Percentiles rank a stretch among this genome's conserved stretches.
Evolutionary conservation across 2,888 invertebrate species (phyloP).

Genomic region (Priocnemis perturbator): DNA sequence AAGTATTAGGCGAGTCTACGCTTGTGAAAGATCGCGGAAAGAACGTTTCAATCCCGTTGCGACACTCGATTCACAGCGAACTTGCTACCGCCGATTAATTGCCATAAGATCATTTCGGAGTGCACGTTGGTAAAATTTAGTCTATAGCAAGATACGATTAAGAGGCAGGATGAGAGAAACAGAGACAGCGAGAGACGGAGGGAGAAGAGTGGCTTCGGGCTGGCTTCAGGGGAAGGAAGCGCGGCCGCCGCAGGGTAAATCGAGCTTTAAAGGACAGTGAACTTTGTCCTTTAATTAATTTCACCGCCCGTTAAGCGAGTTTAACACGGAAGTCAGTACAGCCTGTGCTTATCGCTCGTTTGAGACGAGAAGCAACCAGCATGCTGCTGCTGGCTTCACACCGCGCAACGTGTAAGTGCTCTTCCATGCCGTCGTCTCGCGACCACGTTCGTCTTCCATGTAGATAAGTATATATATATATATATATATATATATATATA

Average conservation of each 20-base stretch:
- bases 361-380: constrained; percentile 36
- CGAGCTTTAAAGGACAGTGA: constrained; percentile 41
- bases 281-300: constrained; percentile 56
- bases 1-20: too few relatives aligned
- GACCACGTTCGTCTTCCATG: constrained; percentile 58
- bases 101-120: constrained; percentile 56
- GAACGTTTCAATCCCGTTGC: too few relatives aligned
- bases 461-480: constrained; percentile 44
- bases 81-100: constrained; percentile 60
- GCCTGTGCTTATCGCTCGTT: constrained; percentile 51
- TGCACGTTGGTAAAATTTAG: constrained; percentile 21
- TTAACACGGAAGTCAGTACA: constrained; percentile 48
- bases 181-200: too few relatives aligned
- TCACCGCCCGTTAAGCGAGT: constrained; percentile 46
- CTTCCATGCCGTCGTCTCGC: constrained; percentile 23
- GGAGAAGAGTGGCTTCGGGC: too few relatives aligned
- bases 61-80: neutral
- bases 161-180: constrained; percentile 16
- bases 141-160: neutral
- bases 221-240: neutral
- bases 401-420: constrained; percentile 14
- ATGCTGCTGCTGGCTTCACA: constrained; percentile 12
- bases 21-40: too few relatives aligned
- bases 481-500: constrained; percentile 4
- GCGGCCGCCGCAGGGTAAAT: constrained; percentile 16